Evolutionary conservation across 2,113 vertebrate genomes (phyloP), one percentile per base, ranked within the genome.

Genomic region (Plotosus lineatus): DNA sequence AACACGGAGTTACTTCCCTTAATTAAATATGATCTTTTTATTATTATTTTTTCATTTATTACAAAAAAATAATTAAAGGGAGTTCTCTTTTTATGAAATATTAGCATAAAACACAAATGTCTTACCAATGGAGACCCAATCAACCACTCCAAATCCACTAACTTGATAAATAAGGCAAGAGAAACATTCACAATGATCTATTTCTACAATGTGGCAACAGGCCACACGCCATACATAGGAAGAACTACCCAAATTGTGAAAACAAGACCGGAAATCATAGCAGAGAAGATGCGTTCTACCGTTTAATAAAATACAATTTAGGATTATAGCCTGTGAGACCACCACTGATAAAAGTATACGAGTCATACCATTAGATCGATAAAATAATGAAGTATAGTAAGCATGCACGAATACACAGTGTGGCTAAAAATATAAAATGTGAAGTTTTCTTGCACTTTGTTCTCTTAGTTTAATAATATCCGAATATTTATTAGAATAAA

Each of bases 211-310:
- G 89, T 86, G 84, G 89, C 86, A 91, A 91, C 87, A 82, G 82
- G 89, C 90, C 90, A 78, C 87, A 91, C 88, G 88, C 89, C 83
- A 85, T 81, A 86, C 86, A 89, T 87, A 89, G 91, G 84, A 91
- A 90, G 86, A 87, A 77, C 84, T 82, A 79, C 63, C 73, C n/a
- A 80, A 84, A 87, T 91, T 93, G 88, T 92, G 91, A 92, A 92
- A 92, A 93, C 84, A 88, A 85, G 84, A 92, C 90, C 92, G 93
- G 93, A 94, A 93, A 89, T 92, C 92, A 90, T 90, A 88, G 86
- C 82, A 87, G 85, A 84, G 56, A 86, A 87, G 23, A 88, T 75
- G 66, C 69, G 69, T 76, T 65, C 55, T 42, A 9, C 42, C 74
- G 78, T 58, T 63, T 74, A 58, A 3, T 46, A 9, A 61, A 48